Percentiles rank a stretch among this genome's conserved stretches.
These are phyloP conservation scores for Gobius niger DNA, from an alignment of 2,113 vertebrate species.

Conservation along the genomic window DNA sequence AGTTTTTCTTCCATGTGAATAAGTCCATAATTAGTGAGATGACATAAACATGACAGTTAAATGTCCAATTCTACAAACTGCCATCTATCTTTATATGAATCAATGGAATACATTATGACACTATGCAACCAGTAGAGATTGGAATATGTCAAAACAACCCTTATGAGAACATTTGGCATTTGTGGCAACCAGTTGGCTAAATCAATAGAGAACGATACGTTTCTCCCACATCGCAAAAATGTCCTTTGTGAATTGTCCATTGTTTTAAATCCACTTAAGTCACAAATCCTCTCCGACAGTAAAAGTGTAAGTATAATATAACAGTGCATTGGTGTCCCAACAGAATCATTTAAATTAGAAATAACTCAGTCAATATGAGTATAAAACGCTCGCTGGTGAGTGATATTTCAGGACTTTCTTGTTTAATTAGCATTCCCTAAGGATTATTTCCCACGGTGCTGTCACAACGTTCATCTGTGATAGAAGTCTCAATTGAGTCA, in stretches of 20 bases:
- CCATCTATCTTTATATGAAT: too few species aligned
- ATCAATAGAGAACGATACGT: too few species aligned
- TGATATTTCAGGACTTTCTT: not conserved
- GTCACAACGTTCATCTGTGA: not conserved
- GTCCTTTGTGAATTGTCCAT: not conserved
- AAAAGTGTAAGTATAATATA: not conserved
- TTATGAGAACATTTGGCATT: too few species aligned
- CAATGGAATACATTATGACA: too few species aligned
- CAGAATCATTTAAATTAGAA: not conserved
- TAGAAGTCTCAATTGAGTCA: conserved; percentile 8
- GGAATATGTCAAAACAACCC: too few species aligned
- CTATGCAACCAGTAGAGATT: too few species aligned
- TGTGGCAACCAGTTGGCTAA: too few species aligned
- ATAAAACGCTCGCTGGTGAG: not conserved
- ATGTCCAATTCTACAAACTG: too few species aligned
- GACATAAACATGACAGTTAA: too few species aligned
- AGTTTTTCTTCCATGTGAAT: too few species aligned
- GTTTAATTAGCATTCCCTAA: not conserved
- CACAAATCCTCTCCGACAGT: not conserved
- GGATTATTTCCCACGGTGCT: not conserved
- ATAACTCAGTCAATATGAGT: not conserved
- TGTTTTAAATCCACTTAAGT: not conserved
- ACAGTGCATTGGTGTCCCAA: not conserved
- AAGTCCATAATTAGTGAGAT: too few species aligned
- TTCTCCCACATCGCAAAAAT: too few species aligned